A percentile compares a stretch with the other conserved stretches of the same genome.
Evolutionary conservation across 2,888 invertebrate genomes (phyloP).

Genomic region (Epistrophe grossulariae): DNA sequence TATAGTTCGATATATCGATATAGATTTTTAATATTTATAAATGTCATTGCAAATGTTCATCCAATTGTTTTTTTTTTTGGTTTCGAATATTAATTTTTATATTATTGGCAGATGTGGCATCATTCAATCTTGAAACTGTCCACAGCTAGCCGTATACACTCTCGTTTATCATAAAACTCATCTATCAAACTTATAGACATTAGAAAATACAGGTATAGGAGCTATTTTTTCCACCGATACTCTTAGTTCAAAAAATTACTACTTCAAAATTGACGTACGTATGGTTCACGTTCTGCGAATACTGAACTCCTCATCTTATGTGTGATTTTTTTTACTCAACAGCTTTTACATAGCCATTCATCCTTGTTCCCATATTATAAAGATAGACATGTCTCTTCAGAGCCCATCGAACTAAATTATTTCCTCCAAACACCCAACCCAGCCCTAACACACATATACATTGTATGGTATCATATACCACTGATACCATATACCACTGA

Average conservation of each 20-base stretch:
- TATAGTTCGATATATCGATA: background rate
- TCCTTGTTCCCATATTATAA: slow-evolving; percentile 47
- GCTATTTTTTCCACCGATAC: background rate
- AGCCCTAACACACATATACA: background rate
- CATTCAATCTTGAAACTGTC: slow-evolving; percentile 2
- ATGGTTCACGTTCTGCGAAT: background rate
- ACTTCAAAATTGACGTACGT: slow-evolving; percentile 18
- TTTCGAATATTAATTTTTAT: background rate
- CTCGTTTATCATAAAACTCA: background rate
- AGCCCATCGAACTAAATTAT: slow-evolving; percentile 54
- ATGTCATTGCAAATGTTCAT: background rate
- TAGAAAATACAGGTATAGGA: background rate
- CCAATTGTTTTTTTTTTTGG: background rate
- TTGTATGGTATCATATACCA: background rate
- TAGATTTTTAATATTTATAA: background rate
- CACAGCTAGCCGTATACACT: background rate
- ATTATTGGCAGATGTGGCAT: background rate
- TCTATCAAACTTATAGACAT: background rate
- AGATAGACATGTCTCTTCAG: slow-evolving; percentile 48
- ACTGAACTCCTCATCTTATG: background rate
- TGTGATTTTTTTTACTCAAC: background rate
- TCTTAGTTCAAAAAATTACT: background rate
- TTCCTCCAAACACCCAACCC: background rate
- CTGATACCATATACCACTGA: slow-evolving; percentile 19
- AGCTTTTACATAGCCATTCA: slow-evolving; percentile 27